phyloP scores from a whole-genome alignment of 2,797 vertebrate genomes.

The Girardinus metallicus region DNA sequence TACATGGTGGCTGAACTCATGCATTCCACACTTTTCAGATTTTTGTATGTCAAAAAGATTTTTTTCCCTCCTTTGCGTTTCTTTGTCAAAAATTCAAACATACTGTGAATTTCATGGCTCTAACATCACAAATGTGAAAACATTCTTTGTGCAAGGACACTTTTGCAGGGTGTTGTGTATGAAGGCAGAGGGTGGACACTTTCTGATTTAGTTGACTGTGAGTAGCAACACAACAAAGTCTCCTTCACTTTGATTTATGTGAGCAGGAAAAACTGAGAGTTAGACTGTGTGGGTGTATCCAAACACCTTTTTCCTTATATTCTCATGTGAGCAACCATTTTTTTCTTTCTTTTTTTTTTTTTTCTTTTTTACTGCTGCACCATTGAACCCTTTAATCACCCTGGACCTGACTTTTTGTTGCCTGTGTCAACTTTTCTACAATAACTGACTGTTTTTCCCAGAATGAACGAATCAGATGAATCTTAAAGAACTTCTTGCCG shows the following conservation, averaged over 20 bases:
- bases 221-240: conserved; percentile 37
- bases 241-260: conserved; percentile 74
- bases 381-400: conserved; percentile 54
- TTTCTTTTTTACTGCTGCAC: conserved; percentile 46
- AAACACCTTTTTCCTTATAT: conserved; percentile 29
- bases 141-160: neutral
- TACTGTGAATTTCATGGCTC: conserved; percentile 10
- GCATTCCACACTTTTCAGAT: neutral
- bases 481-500: conserved; percentile 23
- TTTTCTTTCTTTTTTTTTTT: neutral
- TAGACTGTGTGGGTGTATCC: conserved; percentile 39
- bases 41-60: neutral
- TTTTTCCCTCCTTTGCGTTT: neutral
- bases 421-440: conserved; percentile 42
- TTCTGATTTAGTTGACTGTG: conserved; percentile 6
- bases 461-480: conserved; percentile 21
- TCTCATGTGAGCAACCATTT: conserved; percentile 27
- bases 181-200: neutral
- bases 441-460: conserved; percentile 13
- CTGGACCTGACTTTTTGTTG: conserved; percentile 37
- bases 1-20: neutral
- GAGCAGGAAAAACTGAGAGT: conserved; percentile 57
- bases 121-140: neutral
- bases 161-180: neutral
- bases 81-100: neutral